Base-by-base conservation (phyloP, 2,113 vertebrate genomes). In the Scophthalmus maximus region DNA sequence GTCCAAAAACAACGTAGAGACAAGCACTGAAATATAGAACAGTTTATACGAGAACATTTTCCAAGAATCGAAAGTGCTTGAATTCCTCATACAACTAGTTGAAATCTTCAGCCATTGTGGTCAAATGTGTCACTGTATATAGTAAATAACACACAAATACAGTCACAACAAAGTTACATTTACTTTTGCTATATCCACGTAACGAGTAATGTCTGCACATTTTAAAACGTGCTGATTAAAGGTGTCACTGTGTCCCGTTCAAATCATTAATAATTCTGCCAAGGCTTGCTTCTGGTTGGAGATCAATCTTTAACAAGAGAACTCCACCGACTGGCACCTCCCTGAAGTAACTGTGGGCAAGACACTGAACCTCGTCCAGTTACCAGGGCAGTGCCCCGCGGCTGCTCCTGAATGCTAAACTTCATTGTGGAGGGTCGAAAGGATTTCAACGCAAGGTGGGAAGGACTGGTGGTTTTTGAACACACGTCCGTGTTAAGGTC, bases 231-330 rank as follows among this genome's bases (percentile, higher is more conserved):
- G 60, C 30, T 12, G 8, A n/a, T 42, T 60, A 22, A 34, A 59
- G 14, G 38, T 60, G 29, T 20, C 14, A 30, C 26, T 47, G 5
- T 53, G 15, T 61, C 55, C 15, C 51, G 34, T 36, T 44, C 9
- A 30, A 27, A 34, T 12, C 29, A 38, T 77, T 40, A 73, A 64
- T 64, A 68, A 68, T 49, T 50, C 26, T 34, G 34, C 57, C 62
- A 72, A 32, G 26, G 61, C 18, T 52, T 22, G 40, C 6, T 4
- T 15, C 47, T 71, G 60, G n/a, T 32, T 57, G 29, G 26, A 61
- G 14, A 44, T 78, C 30, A 34, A 22, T 61, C 53, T 65, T 69
- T 36, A 74, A 69, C 73, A 29, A 34, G 44, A 52, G 14, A 38
- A 27, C 23, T 34, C 44, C 32, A 40, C 51, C 17, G 46, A 38